Base-by-base conservation (phyloP, 2,797 vertebrate genomes). In the Phalloptychus januarius region DNA sequence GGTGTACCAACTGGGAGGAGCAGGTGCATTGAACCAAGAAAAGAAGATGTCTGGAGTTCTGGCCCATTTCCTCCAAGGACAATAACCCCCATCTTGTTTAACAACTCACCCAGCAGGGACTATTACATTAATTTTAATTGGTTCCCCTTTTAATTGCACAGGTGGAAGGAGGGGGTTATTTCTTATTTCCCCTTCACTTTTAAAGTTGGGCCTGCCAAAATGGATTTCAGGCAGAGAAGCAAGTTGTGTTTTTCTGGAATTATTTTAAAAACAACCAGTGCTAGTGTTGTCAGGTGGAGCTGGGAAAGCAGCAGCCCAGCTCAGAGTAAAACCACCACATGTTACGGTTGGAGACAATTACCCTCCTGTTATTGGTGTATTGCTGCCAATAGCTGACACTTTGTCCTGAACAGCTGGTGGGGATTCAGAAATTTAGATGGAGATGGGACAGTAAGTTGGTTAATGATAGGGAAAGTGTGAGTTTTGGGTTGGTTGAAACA, bases 1-100 rank as follows among this genome's bases (percentile, higher is more conserved):
- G 75, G 36, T 80, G 71, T 52, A 28, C 4, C 0, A 77, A 77
- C 70, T 52, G 78, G 87, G 81, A 89, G 91, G 87, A 84, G 89
- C 89, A 91, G 91, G 88, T 92, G 85, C 85, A 88, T 88, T 48
- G 44, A 93, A 91, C 91, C 91, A 83, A 91, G 89, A 91, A 92
- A 90, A 82, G 91, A 91, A 91, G 89, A 92, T 87, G 92, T 93
- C 91, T 95, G 89, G 87, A 91, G 96, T 97, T 97, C 96, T 96
- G 95, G 91, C 81, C 96, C 90, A 93, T 96, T 97, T 96, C 95
- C 94, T 96, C 93, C 92, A 93, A 96, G 95, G 96, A 97, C 96
- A 96, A 96, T 97, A 96, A 97, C 96, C 96, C 96, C 95, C 94
- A 95, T 96, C 96, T 96, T 96, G 96, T 97, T 97, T 96, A 97